Evolutionary conservation across 2,113 vertebrate genomes (phyloP), one percentile per base, ranked within the genome.

Genomic region (Ailuropoda melanoleuca): DNA sequence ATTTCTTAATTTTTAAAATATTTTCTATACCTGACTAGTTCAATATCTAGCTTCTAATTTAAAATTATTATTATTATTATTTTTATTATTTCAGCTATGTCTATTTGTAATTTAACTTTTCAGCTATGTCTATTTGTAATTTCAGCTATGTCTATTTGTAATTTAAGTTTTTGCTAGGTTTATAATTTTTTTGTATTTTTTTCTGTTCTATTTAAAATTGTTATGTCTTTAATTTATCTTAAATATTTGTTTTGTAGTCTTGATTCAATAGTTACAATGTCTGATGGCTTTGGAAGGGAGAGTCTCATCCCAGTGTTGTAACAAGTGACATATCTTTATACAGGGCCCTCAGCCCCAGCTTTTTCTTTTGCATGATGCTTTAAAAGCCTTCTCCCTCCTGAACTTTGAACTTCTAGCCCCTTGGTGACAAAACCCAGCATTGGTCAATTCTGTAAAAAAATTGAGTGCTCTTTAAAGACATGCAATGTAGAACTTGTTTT

Each of bases 151-250:
- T 68, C 26, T 88, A 13, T 83, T 96, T 18, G 29, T 93, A 24
- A 31, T 53, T 95, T 92, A 92, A 82, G n/a, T 85, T 81, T 81
- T 78, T 21, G 50, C 70, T 58, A 37, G 37, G 17, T 74, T 84
- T 96, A 72, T 53, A 58, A 82, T 78, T 92, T 83, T 81, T 39
- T 85, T 60, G 74, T 15, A 19, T 26, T 66, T 95, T 95, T 95
- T 75, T 43, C 66, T 78, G 9, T 55, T 46, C 29, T 87, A 21
- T 89, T 94, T 95, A 13, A 66, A 31, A 29, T 80, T 94, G 58
- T 90, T 93, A 46, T 62, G 86, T 23, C 21, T 78, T 72, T 60
- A 84, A 26, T 24, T 82, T 84, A 80, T 12, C 68, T 88, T 66
- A 55, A 23, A 8, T 89, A 53, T 88, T 50, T 88, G 37, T 37